Evolutionary conservation across 2,888 invertebrate genomes (phyloP).

Genomic region (Capitulum mitella): DNA sequence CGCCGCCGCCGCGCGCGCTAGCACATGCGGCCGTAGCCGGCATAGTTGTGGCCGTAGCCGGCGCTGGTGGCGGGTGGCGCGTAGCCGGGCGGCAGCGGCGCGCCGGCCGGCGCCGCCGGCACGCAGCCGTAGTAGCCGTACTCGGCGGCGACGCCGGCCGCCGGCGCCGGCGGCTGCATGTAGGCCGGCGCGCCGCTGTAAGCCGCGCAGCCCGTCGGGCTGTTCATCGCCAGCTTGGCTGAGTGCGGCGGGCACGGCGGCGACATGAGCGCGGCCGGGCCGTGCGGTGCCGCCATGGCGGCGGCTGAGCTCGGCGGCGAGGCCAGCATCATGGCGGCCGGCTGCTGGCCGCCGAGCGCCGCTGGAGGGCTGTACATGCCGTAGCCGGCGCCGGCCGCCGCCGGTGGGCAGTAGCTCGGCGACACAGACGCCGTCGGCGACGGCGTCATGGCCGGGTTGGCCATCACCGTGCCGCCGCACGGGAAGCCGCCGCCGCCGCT

Average conservation of each 20-base stretch:
- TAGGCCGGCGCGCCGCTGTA: not conserved
- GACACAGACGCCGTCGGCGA: not conserved
- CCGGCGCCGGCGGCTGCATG: not conserved
- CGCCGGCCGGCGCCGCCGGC: not conserved
- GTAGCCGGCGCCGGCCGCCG: not conserved
- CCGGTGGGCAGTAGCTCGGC: not conserved
- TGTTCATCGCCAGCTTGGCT: not conserved
- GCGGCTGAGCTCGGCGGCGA: not conserved
- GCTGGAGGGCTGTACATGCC: not conserved
- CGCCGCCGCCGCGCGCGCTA: not conserved
- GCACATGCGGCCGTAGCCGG: conserved; percentile 10
- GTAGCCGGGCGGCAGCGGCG: not conserved
- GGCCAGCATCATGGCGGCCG: not conserved
- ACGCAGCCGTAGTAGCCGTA: not conserved
- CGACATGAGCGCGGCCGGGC: not conserved
- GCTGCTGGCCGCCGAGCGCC: no score
- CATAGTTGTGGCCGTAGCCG: not conserved
- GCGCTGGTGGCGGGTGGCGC: not conserved
- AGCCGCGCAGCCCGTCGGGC: not conserved
- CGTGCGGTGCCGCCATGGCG: not conserved
- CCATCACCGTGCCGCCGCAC: conserved; percentile 12
- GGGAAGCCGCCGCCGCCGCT: conserved; percentile 1
- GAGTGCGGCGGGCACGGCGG: not conserved
- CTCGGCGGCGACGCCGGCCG: not conserved
- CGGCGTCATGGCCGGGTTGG: conserved; percentile 8